Evolutionary conservation across 1,140 invertebrate species (phyloP).

Genomic region (Campoletis sonorensis): DNA sequence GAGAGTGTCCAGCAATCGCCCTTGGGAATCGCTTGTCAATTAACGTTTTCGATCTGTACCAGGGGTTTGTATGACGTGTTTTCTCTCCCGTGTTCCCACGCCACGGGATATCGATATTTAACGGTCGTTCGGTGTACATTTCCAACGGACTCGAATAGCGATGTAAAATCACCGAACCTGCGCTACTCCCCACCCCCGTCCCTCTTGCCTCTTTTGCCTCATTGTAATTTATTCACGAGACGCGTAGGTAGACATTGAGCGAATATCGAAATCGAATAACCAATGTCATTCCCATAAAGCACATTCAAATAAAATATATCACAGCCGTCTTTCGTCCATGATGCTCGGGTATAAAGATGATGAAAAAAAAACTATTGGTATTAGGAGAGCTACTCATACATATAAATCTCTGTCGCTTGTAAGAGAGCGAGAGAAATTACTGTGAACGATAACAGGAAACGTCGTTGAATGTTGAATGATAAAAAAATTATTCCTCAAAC

Average conservation of each 20-base stretch:
- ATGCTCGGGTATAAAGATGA: too few species aligned
- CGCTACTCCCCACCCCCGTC: not conserved
- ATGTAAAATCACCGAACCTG: constrained; percentile 4
- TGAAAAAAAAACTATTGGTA: too few species aligned
- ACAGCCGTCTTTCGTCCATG: not conserved
- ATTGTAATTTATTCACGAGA: constrained; percentile 37
- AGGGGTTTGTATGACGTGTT: not conserved
- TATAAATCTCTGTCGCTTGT: too few species aligned
- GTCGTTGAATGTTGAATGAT: too few species aligned
- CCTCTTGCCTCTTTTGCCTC: not conserved
- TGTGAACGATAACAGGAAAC: too few species aligned
- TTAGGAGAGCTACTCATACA: too few species aligned
- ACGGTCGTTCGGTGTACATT: constrained; percentile 32
- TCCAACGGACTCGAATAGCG: constrained; percentile 9
- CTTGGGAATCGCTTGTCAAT: constrained; percentile 40
- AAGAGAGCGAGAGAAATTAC: too few species aligned
- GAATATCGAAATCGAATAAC: not conserved
- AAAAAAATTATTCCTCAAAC: too few species aligned
- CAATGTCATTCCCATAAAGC: not conserved
- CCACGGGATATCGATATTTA: constrained; percentile 36
- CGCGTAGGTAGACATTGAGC: constrained; percentile 11
- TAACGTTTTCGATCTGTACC: constrained; percentile 20
- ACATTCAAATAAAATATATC: constrained; percentile 16
- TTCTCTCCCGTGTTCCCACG: not conserved
- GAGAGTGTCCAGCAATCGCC: not conserved